These are phyloP conservation scores for Asbolus verrucosus DNA, from an alignment of 1,140 invertebrate genomes.

Conservation along the genomic window DNA sequence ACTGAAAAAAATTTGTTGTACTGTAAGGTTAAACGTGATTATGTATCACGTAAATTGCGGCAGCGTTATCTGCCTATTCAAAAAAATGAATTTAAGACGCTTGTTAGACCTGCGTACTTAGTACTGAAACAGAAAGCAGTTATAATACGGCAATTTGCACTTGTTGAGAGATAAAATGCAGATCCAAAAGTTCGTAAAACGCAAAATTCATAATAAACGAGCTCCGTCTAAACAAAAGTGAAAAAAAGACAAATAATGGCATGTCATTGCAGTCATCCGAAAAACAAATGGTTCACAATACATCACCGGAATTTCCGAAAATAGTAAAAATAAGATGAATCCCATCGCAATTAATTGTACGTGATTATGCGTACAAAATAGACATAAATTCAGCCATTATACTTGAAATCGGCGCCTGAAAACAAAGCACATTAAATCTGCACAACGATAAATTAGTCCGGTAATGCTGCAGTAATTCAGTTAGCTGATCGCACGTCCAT, in stretches of 20 bases:
- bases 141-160: slow-evolving; percentile 15
- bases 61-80: no score
- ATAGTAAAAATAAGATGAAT: slow-evolving; percentile 47
- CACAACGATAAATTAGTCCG: slow-evolving; percentile 55
- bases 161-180: slow-evolving; percentile 22
- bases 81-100: not conserved
- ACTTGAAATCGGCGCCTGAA: slow-evolving; percentile 52
- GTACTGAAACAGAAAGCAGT: no score
- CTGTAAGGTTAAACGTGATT: no score
- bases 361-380: slow-evolving; percentile 51
- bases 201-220: slow-evolving; percentile 32
- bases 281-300: slow-evolving; percentile 9
- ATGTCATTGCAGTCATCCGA: slow-evolving; percentile 12
- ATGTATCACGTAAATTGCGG: no score
- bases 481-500: slow-evolving; percentile 59
- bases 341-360: slow-evolving; percentile 48
- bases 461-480: slow-evolving; percentile 59
- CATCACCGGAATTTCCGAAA: slow-evolving; percentile 31
- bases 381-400: slow-evolving; percentile 53
- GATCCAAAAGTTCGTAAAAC: slow-evolving; percentile 31
- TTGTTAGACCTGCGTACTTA: no score
- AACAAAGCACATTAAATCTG: slow-evolving; percentile 57
- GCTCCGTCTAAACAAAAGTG: slow-evolving; percentile 17
- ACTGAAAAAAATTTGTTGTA: no score
- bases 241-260: slow-evolving; percentile 20